Percentiles rank a stretch among this genome's conserved stretches.
These are phyloP conservation scores for Myxocyprinus asiaticus DNA, from an alignment of 2,113 vertebrate species.

Conservation along the genomic window DNA sequence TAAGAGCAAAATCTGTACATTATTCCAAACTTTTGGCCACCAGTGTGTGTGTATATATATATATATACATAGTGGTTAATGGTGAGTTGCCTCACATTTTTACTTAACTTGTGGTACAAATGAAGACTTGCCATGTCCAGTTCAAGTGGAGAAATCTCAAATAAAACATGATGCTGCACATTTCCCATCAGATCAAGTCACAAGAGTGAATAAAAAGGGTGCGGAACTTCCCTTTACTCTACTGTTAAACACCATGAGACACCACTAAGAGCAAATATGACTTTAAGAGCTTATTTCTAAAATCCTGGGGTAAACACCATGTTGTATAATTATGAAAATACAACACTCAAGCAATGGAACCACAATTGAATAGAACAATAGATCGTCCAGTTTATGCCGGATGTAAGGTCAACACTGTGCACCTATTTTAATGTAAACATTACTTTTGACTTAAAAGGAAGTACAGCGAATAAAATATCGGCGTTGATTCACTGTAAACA, in stretches of 20 bases:
- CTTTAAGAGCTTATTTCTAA: background rate
- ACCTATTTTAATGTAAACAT: background rate
- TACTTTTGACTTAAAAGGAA: background rate
- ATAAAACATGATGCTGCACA: slow-evolving; percentile 36
- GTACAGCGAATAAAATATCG: background rate
- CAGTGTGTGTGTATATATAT: too few species aligned
- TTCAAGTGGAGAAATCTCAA: too few species aligned
- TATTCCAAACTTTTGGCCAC: too few species aligned
- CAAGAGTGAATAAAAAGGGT: slow-evolving; percentile 16
- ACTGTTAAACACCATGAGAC: slow-evolving; percentile 4
- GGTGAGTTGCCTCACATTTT: too few species aligned
- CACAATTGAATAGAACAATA: background rate
- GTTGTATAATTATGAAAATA: background rate
- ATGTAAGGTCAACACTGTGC: slow-evolving; percentile 4
- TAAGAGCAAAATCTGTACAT: too few species aligned
- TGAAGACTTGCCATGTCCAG: too few species aligned
- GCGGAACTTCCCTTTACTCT: slow-evolving; percentile 50
- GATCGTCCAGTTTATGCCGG: background rate
- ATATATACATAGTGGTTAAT: too few species aligned
- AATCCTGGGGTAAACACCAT: background rate
- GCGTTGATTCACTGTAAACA: too few species aligned
- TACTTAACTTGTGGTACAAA: too few species aligned
- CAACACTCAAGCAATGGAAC: background rate
- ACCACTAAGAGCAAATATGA: too few species aligned
- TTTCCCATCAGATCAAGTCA: slow-evolving; percentile 39